Percentiles rank a stretch among this genome's conserved stretches.
Conservation (phyloP, 2,113 vertebrate genomes). For the Holacanthus passer region DNA sequence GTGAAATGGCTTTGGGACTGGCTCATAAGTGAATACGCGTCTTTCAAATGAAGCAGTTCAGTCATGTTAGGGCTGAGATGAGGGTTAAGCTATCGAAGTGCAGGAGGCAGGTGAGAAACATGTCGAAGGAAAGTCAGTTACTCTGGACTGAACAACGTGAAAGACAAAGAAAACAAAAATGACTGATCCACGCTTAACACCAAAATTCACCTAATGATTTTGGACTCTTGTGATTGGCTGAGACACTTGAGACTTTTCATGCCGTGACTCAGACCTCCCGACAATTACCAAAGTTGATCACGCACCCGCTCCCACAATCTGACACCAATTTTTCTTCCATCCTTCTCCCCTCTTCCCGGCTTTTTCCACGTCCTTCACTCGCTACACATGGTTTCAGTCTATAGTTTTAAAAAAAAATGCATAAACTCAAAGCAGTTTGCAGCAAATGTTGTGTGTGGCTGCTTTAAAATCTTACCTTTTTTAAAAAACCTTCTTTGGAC, state of each 20-base stretch:
- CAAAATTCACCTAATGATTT: background rate
- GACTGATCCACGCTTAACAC: background rate
- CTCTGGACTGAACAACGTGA: background rate
- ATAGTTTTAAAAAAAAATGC: slow-evolving; percentile 12
- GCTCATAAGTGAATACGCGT: background rate
- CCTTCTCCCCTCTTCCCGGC: background rate
- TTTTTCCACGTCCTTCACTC: slow-evolving; percentile 41
- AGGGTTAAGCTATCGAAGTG: no score
- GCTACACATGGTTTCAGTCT: slow-evolving; percentile 52
- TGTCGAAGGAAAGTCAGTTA: background rate
- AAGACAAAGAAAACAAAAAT: slow-evolving; percentile 33
- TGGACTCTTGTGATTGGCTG: slow-evolving; percentile 13
- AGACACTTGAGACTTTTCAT: slow-evolving; percentile 48
- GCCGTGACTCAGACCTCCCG: slow-evolving; percentile 78
- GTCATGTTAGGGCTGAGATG: no score
- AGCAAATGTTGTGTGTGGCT: slow-evolving; percentile 1
- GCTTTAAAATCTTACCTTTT: slow-evolving; percentile 16
- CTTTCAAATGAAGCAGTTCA: background rate
- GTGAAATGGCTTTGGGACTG: slow-evolving; percentile 3
- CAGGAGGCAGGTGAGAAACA: background rate
- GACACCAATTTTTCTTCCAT: slow-evolving; percentile 54
- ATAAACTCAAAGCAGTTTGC: slow-evolving; percentile 21
- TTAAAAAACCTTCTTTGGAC: slow-evolving; percentile 10
- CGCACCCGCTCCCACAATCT: slow-evolving; percentile 63
- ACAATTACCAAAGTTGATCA: slow-evolving; percentile 59